Conservation (phyloP, 1,140 invertebrate genomes). For the Lethrus apterus region DNA sequence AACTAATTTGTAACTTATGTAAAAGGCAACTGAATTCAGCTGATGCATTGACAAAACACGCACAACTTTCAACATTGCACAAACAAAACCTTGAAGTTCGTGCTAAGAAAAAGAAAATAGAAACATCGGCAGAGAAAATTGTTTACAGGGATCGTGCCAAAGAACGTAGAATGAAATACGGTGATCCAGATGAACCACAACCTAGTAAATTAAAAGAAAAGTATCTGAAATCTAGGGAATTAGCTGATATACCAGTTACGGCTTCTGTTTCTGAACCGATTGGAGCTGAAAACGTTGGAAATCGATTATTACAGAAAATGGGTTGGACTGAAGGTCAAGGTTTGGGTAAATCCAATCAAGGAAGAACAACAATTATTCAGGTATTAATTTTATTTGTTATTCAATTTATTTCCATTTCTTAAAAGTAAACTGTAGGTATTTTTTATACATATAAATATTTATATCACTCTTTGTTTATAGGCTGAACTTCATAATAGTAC, state of each 20-base stretch:
- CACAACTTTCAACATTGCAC: constrained; percentile 89
- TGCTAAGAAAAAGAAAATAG: constrained; percentile 25
- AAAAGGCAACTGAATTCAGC: constrained; percentile 88
- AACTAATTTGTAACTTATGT: constrained; percentile 90
- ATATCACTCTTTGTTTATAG: constrained; percentile 32
- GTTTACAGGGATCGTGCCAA: constrained; percentile 88
- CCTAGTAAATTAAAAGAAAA: constrained; percentile 64
- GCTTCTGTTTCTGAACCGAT: constrained; percentile 51
- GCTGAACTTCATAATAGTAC: constrained; percentile 58
- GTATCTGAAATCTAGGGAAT: constrained; percentile 38
- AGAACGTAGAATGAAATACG: constrained; percentile 90
- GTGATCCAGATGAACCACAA: constrained; percentile 73
- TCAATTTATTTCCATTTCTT: background rate
- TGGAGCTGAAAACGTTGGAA: constrained; percentile 83
- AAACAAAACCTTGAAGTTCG: constrained; percentile 76
- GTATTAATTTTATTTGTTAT: constrained; percentile 40
- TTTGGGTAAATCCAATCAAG: constrained; percentile 86
- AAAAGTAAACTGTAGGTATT: background rate
- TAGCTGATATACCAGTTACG: constrained; percentile 25
- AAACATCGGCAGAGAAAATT: constrained; percentile 40
- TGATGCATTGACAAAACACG: constrained; percentile 85
- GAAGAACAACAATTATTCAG: constrained; percentile 86
- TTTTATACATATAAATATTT: background rate
- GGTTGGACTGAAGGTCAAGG: constrained; percentile 97
- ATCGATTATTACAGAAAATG: constrained; percentile 94